Conservation (phyloP, 23 tunicate species). For the Styela plicata region DNA sequence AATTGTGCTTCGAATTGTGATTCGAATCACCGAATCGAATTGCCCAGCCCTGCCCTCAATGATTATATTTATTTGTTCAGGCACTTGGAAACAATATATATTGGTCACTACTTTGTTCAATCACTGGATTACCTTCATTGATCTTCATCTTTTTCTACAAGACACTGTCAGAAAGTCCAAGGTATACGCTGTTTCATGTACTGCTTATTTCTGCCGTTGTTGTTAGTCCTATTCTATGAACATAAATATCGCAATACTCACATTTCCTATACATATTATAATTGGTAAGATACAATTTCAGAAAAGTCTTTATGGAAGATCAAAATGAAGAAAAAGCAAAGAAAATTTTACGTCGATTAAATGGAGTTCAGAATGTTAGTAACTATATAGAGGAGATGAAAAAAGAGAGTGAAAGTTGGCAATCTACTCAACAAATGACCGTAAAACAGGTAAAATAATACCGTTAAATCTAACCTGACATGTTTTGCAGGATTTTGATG, state of each 20-base stretch:
- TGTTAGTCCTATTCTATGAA: no score
- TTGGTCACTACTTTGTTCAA: constrained; percentile 27
- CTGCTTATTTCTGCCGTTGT: no score
- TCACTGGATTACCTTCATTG: constrained; percentile 28
- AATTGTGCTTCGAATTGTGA: no score
- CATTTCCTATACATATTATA: no score
- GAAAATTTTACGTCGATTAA: constrained; percentile 1
- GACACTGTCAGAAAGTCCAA: constrained; percentile 39
- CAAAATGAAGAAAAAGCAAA: constrained; percentile 14
- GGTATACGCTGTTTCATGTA: no score
- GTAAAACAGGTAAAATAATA: constrained; percentile 16
- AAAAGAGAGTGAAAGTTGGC: constrained; percentile 6
- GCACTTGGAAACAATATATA: constrained; percentile 16
- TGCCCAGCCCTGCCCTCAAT: no score
- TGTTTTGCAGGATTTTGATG: no score
- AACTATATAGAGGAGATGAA: constrained; percentile 1
- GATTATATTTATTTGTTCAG: no score
- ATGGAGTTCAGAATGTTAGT: constrained; percentile 8
- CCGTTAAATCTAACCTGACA: no score
- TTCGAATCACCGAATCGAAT: no score
- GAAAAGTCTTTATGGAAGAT: constrained; percentile 21
- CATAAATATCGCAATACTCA: no score
- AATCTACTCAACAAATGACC: constrained; percentile 18
- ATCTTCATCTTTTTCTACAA: constrained; percentile 11
- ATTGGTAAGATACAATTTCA: no score